These are phyloP conservation scores for Sander vitreus DNA, from an alignment of 2,113 vertebrate genomes.

Conservation along the genomic window DNA sequence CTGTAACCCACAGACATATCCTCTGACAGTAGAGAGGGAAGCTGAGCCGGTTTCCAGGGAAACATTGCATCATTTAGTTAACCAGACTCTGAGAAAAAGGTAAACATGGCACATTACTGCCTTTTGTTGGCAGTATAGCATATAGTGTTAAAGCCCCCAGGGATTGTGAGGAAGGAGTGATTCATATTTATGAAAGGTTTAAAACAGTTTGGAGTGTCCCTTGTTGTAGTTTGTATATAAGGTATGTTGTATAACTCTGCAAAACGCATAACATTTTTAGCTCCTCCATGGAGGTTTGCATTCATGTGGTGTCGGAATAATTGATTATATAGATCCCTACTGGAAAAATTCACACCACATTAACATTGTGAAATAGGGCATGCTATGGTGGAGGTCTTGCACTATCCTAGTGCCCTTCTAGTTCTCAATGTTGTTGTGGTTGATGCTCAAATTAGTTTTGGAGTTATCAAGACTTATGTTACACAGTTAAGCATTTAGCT, in stretches of 20 bases:
- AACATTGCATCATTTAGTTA: constrained; percentile 4
- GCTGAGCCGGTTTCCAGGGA: neutral
- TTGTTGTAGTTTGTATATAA: neutral
- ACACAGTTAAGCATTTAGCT: neutral
- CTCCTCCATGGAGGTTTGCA: too few species aligned
- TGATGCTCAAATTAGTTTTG: neutral
- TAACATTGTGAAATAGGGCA: too few species aligned
- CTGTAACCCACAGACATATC: neutral
- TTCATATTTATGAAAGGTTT: neutral
- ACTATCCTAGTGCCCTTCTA: too few species aligned
- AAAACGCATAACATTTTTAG: neutral
- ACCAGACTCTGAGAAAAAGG: constrained; percentile 30
- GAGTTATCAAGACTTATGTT: neutral
- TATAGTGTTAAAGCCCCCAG: neutral
- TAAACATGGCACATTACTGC: neutral
- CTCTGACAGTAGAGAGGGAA: neutral
- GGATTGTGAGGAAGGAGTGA: neutral
- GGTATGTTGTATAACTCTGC: neutral
- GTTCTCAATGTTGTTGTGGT: neutral
- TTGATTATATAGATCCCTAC: too few species aligned
- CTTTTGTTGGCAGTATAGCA: neutral
- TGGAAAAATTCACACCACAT: too few species aligned
- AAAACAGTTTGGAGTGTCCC: neutral
- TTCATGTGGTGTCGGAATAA: too few species aligned
- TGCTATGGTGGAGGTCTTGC: too few species aligned